A percentile compares a stretch with the other conserved stretches of the same genome.
Conservation (phyloP, 1,140 invertebrate genomes). For the Euura saliciscinereae region DNA sequence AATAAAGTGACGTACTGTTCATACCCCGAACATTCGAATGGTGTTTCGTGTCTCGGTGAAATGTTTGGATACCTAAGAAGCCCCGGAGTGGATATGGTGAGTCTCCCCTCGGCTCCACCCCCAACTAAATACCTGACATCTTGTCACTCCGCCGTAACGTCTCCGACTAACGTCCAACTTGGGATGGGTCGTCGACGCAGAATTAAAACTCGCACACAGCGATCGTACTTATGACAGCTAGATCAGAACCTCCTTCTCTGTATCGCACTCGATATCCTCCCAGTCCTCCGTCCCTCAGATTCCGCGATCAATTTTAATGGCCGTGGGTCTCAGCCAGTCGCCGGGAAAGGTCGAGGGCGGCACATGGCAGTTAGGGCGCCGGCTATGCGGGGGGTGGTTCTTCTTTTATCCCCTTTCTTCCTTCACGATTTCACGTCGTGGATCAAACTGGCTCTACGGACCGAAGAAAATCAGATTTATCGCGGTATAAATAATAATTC, state of each 20-base stretch:
- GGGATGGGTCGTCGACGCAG: slow-evolving; percentile 12
- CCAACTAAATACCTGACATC: slow-evolving; percentile 12
- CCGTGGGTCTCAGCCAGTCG: neutral
- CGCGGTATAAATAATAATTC: too few relatives aligned
- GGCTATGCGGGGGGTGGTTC: slow-evolving; percentile 27
- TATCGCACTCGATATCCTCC: neutral
- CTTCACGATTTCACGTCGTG: too few relatives aligned
- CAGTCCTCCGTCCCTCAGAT: neutral
- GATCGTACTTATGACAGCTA: neutral
- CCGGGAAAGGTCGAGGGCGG: slow-evolving; percentile 21
- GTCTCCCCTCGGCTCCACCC: neutral
- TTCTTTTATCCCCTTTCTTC: neutral
- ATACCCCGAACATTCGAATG: neutral
- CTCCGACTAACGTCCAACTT: neutral
- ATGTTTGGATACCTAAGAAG: slow-evolving; percentile 16
- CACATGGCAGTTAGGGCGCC: slow-evolving; percentile 24
- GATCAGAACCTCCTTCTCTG: neutral
- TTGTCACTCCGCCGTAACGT: neutral
- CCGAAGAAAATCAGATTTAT: too few relatives aligned
- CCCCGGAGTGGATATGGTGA: slow-evolving; percentile 18
- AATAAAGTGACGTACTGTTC: slow-evolving; percentile 10
- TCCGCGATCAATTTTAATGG: neutral
- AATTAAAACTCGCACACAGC: too few relatives aligned
- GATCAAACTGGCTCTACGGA: too few relatives aligned
- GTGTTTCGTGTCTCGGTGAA: slow-evolving; percentile 13